A percentile compares a stretch with the other conserved stretches of the same genome.
Evolutionary conservation across 2,888 invertebrate genomes (phyloP).

Genomic region (Amphimallon solstitiale): DNA sequence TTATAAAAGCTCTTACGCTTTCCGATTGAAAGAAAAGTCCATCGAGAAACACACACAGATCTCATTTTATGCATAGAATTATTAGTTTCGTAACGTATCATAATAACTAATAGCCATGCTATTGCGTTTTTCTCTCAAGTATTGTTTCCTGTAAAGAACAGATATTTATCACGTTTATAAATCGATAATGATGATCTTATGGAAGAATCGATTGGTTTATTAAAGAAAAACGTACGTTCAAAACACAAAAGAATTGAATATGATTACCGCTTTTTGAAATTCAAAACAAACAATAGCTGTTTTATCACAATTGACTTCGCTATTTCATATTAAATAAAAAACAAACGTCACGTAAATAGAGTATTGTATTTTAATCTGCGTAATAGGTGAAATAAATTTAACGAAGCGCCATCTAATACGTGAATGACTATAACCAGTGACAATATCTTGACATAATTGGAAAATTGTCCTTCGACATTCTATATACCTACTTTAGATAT

Average conservation of each 20-base stretch:
- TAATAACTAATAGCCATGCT: slow-evolving; percentile 18
- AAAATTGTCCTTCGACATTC: too few relatives aligned
- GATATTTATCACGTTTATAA: slow-evolving; percentile 5
- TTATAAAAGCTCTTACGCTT: not conserved
- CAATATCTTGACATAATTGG: too few relatives aligned
- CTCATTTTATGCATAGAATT: not conserved
- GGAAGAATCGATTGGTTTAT: not conserved
- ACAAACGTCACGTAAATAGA: too few relatives aligned
- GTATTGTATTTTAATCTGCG: too few relatives aligned
- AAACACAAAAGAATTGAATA: not conserved
- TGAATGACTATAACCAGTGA: too few relatives aligned
- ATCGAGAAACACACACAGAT: not conserved
- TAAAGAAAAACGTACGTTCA: not conserved
- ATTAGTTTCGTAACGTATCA: slow-evolving; percentile 4
- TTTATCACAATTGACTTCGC: not conserved
- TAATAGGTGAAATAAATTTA: too few relatives aligned
- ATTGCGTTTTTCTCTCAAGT: not conserved
- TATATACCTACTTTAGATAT: too few relatives aligned
- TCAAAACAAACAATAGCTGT: not conserved
- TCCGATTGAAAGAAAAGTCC: not conserved
- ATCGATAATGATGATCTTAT: not conserved
- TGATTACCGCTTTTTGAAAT: not conserved
- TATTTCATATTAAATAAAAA: not conserved
- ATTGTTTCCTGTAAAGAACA: not conserved
- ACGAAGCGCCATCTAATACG: too few relatives aligned